These are phyloP conservation scores for Zophobas atratus DNA, from an alignment of 1,140 invertebrate genomes.

Conservation along the genomic window DNA sequence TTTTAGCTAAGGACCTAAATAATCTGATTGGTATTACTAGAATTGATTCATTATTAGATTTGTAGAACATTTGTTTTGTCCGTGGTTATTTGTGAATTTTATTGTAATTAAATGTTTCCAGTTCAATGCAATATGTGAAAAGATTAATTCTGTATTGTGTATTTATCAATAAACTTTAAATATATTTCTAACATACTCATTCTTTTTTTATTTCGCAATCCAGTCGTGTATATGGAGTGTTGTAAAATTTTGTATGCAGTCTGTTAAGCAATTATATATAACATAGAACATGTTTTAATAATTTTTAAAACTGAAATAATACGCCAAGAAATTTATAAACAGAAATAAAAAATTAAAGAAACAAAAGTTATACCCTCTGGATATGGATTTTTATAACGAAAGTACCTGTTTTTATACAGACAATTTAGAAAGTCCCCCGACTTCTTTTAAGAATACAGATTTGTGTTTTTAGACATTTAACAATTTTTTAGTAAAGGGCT, in stretches of 20 bases:
- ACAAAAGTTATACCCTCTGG: too few relatives aligned
- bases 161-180: slow-evolving; percentile 47
- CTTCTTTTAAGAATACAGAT: too few relatives aligned
- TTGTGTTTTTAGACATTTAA: too few relatives aligned
- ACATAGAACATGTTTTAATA: too few relatives aligned
- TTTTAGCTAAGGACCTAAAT: slow-evolving; percentile 40
- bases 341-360: too few relatives aligned
- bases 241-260: not conserved
- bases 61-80: slow-evolving; percentile 45
- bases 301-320: too few relatives aligned
- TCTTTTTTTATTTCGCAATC: not conserved
- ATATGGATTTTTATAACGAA: too few relatives aligned
- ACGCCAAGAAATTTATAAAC: too few relatives aligned
- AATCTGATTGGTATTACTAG: slow-evolving; percentile 35
- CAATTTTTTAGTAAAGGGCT: too few relatives aligned
- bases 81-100: slow-evolving; percentile 48
- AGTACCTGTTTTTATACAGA: too few relatives aligned
- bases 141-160: slow-evolving; percentile 42
- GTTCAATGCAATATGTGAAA: slow-evolving; percentile 46
- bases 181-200: slow-evolving; percentile 35
- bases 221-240: too few relatives aligned
- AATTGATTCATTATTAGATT: slow-evolving; percentile 34
- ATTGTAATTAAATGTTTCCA: slow-evolving; percentile 45
- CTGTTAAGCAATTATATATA: not conserved
- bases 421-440: too few relatives aligned